phyloP scores from a whole-genome alignment of 2,797 vertebrate species.

The Arnoldichthys spilopterus region DNA sequence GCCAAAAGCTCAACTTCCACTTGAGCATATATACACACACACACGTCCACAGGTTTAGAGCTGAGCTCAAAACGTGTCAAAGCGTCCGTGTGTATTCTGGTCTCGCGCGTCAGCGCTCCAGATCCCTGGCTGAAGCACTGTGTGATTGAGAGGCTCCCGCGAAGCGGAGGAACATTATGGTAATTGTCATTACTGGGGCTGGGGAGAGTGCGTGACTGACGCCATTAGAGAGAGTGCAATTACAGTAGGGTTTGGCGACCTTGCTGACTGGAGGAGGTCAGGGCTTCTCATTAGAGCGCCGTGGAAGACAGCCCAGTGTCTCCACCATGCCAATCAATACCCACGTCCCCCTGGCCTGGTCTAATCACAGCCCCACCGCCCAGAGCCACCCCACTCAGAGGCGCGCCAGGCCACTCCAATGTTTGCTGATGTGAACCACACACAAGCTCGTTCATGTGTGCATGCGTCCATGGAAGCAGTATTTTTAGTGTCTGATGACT shows the following conservation, averaged over 20 bases:
- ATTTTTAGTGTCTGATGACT: neutral
- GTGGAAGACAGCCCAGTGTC: constrained; percentile 85
- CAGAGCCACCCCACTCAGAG: constrained; percentile 67
- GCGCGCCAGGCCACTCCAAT: constrained; percentile 31
- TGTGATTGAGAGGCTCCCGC: constrained; percentile 73
- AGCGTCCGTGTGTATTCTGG: constrained; percentile 51
- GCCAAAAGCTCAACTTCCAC: constrained; percentile 45
- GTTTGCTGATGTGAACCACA: constrained; percentile 47
- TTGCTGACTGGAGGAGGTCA: constrained; percentile 86
- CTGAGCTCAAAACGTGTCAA: constrained; percentile 39
- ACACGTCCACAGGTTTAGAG: constrained; percentile 35
- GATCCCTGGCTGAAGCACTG: constrained; percentile 68
- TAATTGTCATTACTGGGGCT: constrained; percentile 85
- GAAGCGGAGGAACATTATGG: constrained; percentile 79
- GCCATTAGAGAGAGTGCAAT: constrained; percentile 87
- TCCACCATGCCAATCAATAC: constrained; percentile 86
- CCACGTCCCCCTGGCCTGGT: constrained; percentile 74
- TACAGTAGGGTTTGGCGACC: constrained; percentile 85
- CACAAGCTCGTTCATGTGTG: constrained; percentile 34
- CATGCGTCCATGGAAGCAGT: constrained; percentile 25
- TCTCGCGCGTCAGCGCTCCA: constrained; percentile 53
- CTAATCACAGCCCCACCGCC: constrained; percentile 83
- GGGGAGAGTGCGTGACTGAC: constrained; percentile 81
- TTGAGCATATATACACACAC: constrained; percentile 42
- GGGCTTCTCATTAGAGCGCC: constrained; percentile 85